Base-by-base conservation (phyloP, 2,797 vertebrate genomes). In the Otus scops region DNA sequence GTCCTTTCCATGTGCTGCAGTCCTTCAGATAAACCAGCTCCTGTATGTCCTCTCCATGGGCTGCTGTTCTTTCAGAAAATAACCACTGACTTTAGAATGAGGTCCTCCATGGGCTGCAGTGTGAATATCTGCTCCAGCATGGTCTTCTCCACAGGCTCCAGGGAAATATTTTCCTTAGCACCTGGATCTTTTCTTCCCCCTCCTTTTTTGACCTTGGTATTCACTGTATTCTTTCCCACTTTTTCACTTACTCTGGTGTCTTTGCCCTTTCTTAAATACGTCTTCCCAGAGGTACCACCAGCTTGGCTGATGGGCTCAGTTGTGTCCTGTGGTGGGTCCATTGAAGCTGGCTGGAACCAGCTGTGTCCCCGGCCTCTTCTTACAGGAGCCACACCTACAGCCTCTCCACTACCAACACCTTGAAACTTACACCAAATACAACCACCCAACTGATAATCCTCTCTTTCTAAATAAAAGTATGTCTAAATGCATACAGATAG, bases 11-110 rank as follows among this genome's bases (percentile, higher is more conserved):
- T 7, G 18, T 43, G 16, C 59, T 71, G 23, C 27, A 53, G 30
- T 61, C 18, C 30, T 61, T 80, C 57, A 45, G 24, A 50, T 15
- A 60, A 83, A 69, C 20, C 56, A 60, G 2, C 16, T 56, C 71
- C 26, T 57, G 4, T 0, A 0, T 32, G 20, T 6, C 17, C 10
- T 57, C 5, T 39, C 22, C 56, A 36, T 5, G 6, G 10, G 21
- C 6, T 51, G 7, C 41, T 39, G 7, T 30, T 77, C 17, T 12
- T 53, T 36, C 51, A 74, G 22, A 50, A 87, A 67, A 45, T 43
- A 73, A 4, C n/a, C 15, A 14, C 28, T 21, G 18, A 39, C 14
- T 60, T 28, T 51, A 19, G 10, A 51, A 26, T 3, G n/a, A 17
- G 2, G 5, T 38, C 13, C 11, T 67, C 38, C 13, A 18, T 8